These are phyloP conservation scores for Drosophila cracens DNA, from an alignment of 2,888 invertebrate species.

Conservation along the genomic window DNA sequence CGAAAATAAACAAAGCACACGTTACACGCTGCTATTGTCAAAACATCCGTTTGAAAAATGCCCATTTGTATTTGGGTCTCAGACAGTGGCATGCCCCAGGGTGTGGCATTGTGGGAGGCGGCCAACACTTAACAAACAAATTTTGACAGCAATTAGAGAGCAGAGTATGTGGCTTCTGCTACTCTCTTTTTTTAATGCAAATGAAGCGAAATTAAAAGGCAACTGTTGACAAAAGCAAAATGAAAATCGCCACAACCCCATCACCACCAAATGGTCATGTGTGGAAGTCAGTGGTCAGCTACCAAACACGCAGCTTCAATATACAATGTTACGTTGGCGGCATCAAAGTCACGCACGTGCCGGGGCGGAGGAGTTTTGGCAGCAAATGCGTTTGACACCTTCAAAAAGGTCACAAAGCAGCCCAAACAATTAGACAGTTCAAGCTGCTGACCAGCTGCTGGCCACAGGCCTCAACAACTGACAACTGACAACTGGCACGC, in stretches of 20 bases:
- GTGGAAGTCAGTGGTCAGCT: conserved; percentile 53
- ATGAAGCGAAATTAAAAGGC: conserved; percentile 76
- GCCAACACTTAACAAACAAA: conserved; percentile 70
- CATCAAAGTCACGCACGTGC: conserved; percentile 59
- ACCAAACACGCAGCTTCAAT: conserved; percentile 47
- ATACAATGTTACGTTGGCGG: conserved; percentile 30
- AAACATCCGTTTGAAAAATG: conserved; percentile 40
- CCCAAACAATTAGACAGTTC: conserved; percentile 65
- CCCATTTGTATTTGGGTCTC: conserved; percentile 37
- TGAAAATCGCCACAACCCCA: conserved; percentile 26
- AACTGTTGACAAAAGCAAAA: conserved; percentile 71
- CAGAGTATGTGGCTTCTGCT: conserved; percentile 18
- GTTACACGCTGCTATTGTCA: conserved; percentile 13
- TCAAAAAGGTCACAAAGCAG: conserved; percentile 63
- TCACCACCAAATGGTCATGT: conserved; percentile 54
- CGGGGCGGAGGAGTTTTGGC: conserved; percentile 48
- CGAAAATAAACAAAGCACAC: conserved; percentile 45
- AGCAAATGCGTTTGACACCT: conserved; percentile 78
- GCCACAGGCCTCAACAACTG: conserved; percentile 35
- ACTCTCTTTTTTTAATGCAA: conserved; percentile 63
- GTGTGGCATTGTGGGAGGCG: conserved; percentile 44
- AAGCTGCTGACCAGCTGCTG: conserved; percentile 54
- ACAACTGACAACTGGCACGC: conserved; percentile 33
- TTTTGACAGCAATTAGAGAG: conserved; percentile 70
- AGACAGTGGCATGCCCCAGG: conserved; percentile 12